Evolutionary conservation across 2,888 invertebrate genomes (phyloP), one percentile per base, ranked within the genome.

Genomic region (Pyrocoelia pectoralis): DNA sequence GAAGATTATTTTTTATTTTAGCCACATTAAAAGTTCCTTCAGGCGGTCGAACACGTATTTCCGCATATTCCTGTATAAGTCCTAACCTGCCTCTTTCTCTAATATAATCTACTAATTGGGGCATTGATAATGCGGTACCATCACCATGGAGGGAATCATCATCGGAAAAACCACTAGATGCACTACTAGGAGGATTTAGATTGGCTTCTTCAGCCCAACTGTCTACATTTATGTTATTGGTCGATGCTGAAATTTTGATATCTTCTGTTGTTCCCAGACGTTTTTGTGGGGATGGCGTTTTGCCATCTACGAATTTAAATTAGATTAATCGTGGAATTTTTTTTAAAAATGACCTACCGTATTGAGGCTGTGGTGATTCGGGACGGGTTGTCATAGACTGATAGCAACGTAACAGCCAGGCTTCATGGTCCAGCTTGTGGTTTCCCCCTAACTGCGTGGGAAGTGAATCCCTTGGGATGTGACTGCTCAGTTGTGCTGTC

Each of bases 391-490:
- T 93, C 89, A 94, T 93, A 85, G 93, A 93, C 76, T 77, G 77
- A 60, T 79, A 72, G 74, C 82, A 82, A 67, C 78, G 84, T 69
- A 86, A 84, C 79, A 90, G 87, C 98, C 97, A 98, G 81, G 90
- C 89, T 81, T 89, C 88, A 89, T 98, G 97, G 84, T 96, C 92
- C 75, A 93, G 87, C 77, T 89, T 88, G 80, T 94, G 88, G 74
- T 88, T 88, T 72, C 97, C 97, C 75, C 97, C 97, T 77, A 98
- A 88, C 80, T 92, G 91, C 73, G 86, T 85, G 73, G 98, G 97
- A 82, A 98, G 86, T 76, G 95, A 91, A 79, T 92, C 91, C 75
- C 89, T 86, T 60, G 97, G 95, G 80, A 98, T 93, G 88, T 98
- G 97, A 77, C 88, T 86, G 70, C 89, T 88, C 72, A 98, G 86